A percentile compares a stretch with the other conserved stretches of the same genome.
These are phyloP conservation scores for Drosophila fungiperda DNA, from an alignment of 2,888 invertebrate species.

Conservation along the genomic window DNA sequence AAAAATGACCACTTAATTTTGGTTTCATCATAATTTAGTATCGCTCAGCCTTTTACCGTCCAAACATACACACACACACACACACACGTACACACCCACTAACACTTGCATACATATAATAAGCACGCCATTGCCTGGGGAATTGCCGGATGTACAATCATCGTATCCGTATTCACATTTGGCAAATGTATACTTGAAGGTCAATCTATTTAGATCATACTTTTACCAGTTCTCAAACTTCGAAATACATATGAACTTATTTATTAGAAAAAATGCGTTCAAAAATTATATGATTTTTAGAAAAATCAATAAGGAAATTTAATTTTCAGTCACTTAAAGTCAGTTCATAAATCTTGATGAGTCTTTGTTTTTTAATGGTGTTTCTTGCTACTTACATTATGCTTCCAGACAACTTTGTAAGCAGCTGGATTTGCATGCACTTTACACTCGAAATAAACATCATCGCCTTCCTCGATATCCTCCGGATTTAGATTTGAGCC, in stretches of 20 bases:
- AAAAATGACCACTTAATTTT: constrained; percentile 76
- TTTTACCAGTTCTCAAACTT: background rate
- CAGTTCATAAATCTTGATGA: constrained; percentile 44
- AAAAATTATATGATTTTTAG: background rate
- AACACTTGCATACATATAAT: background rate
- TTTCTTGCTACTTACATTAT: constrained; percentile 88
- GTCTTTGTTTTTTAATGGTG: constrained; percentile 28
- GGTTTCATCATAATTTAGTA: constrained; percentile 68
- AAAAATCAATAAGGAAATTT: constrained; percentile 3
- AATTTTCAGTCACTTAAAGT: background rate
- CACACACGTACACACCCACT: background rate
- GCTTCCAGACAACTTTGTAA: constrained; percentile 92
- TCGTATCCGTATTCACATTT: constrained; percentile 39
- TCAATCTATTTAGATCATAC: constrained; percentile 31
- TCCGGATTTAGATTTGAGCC: constrained; percentile 91
- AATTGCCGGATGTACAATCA: constrained; percentile 62
- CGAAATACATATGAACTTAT: background rate
- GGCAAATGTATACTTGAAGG: constrained; percentile 57
- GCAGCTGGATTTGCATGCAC: constrained; percentile 91
- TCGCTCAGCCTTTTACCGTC: constrained; percentile 7
- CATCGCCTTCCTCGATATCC: constrained; percentile 92
- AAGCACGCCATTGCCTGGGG: constrained; percentile 68
- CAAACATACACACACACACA: constrained; percentile 5
- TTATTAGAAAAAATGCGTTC: background rate
- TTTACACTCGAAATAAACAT: constrained; percentile 93